Evolutionary conservation across 1,140 invertebrate genomes (phyloP), one percentile per base, ranked within the genome.

Genomic region (Drosophila chauvacae): DNA sequence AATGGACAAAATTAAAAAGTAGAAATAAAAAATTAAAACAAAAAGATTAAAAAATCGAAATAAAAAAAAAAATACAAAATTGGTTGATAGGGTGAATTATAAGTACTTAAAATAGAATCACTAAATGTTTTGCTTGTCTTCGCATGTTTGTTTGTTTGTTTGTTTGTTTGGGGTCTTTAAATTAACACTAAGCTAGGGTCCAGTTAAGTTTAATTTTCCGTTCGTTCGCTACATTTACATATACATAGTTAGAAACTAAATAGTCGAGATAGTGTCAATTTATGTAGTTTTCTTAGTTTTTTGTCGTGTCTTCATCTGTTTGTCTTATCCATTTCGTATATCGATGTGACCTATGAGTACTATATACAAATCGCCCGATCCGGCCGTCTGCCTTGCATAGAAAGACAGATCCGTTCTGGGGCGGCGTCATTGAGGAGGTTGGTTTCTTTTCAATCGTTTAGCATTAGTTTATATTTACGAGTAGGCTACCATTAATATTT

Each of bases 251-350:
- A 76, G 76, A 72, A 80, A 87, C 66, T 86, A 74, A 84, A 77
- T 87, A 84, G 77, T 87, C 85, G 85, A 88, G 85, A 85, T 90
- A 90, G 81, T 64, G 62, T 90, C 85, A 90, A 84, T 90, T 81
- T 71, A 75, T 63, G 55, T 78, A 58, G 73, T 65, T 42, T 51
- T 78, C 20, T 60, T 37, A 60, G 57, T 47, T 45, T 58, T 74
- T 26, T 61, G 5, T 65, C 48, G 59, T 74, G 61, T 65, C 73
- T 74, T 64, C 37, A 69, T 60, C 35, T 47, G 50, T 51, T 66
- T 70, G 70, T 68, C 57, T 56, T 73, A 33, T 77, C 26, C 58
- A 33, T 72, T 44, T 86, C 79, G 84, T 87, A 82, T 86, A 86
- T 79, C 75, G 41, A 63, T 68, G 76, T 72, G 53, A 60, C 56